phyloP scores from a whole-genome alignment of 2,113 vertebrate species.

The Arizona elegans region DNA sequence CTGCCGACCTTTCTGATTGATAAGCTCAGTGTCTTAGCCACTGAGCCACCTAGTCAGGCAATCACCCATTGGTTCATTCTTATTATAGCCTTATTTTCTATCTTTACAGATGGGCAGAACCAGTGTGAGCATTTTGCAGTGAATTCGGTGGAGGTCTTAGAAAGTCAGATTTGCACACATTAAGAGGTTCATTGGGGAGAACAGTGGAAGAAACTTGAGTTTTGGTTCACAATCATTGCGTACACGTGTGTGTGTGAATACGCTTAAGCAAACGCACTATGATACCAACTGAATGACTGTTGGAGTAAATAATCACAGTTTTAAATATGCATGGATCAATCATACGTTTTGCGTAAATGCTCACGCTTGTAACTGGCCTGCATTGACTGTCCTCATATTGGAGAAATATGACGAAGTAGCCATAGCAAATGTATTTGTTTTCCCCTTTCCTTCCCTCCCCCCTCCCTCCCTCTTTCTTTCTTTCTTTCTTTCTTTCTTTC shows the following conservation, averaged over 20 bases:
- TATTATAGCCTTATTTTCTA: neutral
- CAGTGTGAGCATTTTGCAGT: neutral
- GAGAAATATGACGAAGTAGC: neutral
- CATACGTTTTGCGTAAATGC: neutral
- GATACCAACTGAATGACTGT: neutral
- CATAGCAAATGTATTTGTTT: neutral
- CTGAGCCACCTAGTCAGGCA: no score
- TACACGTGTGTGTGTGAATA: neutral
- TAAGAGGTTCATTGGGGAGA: neutral
- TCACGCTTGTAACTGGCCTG: neutral
- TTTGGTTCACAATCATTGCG: neutral
- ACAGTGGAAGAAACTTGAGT: neutral
- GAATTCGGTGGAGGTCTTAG: neutral
- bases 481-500: neutral
- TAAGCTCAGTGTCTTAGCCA: no score
- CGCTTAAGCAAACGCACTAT: neutral
- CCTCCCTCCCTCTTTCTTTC: no score
- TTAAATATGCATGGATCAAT: neutral
- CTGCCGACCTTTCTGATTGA: no score
- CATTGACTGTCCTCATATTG: neutral
- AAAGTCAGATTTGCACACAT: neutral
- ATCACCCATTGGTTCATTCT: neutral
- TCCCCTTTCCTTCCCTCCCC: neutral
- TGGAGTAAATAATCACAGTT: neutral
- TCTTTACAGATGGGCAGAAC: neutral